Conservation (phyloP, 2,797 vertebrate genomes). For the Poeciliopsis infans region DNA sequence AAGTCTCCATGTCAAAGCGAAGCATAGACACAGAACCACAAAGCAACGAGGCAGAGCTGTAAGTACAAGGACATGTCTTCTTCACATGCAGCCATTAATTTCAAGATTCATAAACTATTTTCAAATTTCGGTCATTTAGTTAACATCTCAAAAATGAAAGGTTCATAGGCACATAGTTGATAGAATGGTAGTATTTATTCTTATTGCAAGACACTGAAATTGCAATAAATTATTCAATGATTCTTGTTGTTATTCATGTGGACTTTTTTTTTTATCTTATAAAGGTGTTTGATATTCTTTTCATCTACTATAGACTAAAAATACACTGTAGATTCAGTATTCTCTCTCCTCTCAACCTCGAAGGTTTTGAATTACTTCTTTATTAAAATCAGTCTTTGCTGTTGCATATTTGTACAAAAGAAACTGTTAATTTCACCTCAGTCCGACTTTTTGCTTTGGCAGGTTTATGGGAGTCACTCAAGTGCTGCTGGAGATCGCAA, state of each 20-base stretch:
- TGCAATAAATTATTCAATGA: neutral
- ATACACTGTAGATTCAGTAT: neutral
- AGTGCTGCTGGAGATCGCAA: slow-evolving; percentile 60
- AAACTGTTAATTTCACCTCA: neutral
- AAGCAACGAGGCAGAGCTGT: slow-evolving; percentile 76
- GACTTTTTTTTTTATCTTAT: neutral
- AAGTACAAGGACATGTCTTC: slow-evolving; percentile 16
- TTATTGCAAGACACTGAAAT: neutral
- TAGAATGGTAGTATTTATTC: neutral
- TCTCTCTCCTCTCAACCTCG: neutral
- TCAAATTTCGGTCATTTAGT: neutral
- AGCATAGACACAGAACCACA: slow-evolving; percentile 60
- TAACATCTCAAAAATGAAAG: neutral
- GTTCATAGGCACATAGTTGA: neutral
- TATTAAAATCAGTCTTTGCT: neutral
- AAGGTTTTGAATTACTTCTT: too few relatives aligned
- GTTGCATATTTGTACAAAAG: neutral
- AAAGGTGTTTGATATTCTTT: neutral
- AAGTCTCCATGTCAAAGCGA: slow-evolving; percentile 22
- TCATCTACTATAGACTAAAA: neutral
- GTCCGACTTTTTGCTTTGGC: slow-evolving; percentile 14
- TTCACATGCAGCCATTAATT: neutral
- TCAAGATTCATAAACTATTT: neutral
- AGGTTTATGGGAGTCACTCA: slow-evolving; percentile 74
- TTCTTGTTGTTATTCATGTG: neutral